Evolutionary conservation across 2,888 invertebrate species (phyloP), one percentile per base, ranked within the genome.

Genomic region (Thelaira solivaga): DNA sequence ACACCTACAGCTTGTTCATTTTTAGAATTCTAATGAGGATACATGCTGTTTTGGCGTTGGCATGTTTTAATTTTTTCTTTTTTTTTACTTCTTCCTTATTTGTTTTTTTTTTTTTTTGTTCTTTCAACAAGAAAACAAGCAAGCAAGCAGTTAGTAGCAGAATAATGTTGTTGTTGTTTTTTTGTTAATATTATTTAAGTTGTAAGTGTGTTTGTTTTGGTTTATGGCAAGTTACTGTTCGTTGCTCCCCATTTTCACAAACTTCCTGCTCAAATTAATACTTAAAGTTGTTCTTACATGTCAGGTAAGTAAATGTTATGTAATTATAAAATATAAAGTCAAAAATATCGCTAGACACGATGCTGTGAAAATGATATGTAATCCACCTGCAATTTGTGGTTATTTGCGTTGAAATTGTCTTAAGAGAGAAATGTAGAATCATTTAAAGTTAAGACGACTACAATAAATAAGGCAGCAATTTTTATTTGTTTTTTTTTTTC

Each of bases 301-400:
- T 18, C 26, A 31, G 20, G 24, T 39, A 31, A 53, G 41, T 53
- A 65, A 43, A 29, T 26, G 34, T 29, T 16, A 11, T 62, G 22
- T 59, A 59, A 69, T 59, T 69, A 49, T 24, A 24, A 13, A 22
- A 59, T n/a, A n/a, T 62, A 47, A 62, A 72, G 55, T 62, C 49
- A 62, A 68, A 68, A 62, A 67, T 64, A 69, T 57, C 69, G 62
- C 57, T 67, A 53, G 72, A 76, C 67, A 72, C 68, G 61, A 68
- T 76, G 55, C 79, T 61, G 55, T 45, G 82, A 82, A 69, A 83
- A 82, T 84, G 83, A 83, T 84, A 82, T 81, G 82, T 85, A 85
- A 84, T 84, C 85, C 83, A 82, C 77, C 83, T 83, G 83, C 82
- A 84, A 84, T 85, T 84, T 85, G 84, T 83, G 82, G 68, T 74